phyloP scores from a whole-genome alignment of 2,113 vertebrate species.

The Sisor rabdophorus region DNA sequence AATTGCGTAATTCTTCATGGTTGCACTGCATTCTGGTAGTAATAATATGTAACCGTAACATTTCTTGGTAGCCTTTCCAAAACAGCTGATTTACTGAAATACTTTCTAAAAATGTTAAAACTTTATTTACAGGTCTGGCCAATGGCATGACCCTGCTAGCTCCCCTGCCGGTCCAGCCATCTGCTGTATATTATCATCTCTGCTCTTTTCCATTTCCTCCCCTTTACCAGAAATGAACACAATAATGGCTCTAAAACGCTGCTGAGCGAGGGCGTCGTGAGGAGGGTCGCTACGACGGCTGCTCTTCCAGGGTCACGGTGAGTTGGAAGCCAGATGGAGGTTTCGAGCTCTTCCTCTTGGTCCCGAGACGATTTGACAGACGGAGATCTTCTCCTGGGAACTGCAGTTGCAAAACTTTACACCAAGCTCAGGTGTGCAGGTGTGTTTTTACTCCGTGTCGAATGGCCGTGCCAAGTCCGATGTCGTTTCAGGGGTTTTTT shows the following conservation, averaged over 20 bases:
- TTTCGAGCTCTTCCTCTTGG: conserved; percentile 40
- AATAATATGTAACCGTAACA: too few relatives aligned
- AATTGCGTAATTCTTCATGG: not conserved
- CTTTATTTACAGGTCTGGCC: conserved; percentile 14
- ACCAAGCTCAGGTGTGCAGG: conserved; percentile 33
- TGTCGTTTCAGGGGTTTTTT: too few relatives aligned
- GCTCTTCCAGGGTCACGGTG: conserved; percentile 37
- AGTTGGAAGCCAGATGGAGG: conserved; percentile 53
- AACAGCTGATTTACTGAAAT: not conserved
- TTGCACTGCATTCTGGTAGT: not conserved
- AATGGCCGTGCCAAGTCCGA: not conserved
- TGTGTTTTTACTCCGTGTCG: conserved; percentile 2
- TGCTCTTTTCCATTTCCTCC: conserved; percentile 35
- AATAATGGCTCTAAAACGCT: conserved; percentile 38
- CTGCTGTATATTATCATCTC: conserved; percentile 49
- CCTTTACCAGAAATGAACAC: conserved; percentile 43
- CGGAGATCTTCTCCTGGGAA: conserved; percentile 36
- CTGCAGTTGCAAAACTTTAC: conserved; percentile 41
- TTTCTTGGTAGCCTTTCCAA: not conserved
- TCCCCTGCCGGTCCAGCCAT: conserved; percentile 47
- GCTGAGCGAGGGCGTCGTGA: conserved; percentile 19
- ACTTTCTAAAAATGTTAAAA: not conserved
- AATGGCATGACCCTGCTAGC: conserved; percentile 31
- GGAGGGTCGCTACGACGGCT: conserved; percentile 47
- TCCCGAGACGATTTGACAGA: conserved; percentile 41